Percentiles rank a stretch among this genome's conserved stretches.
Evolutionary conservation across 2,113 vertebrate species (phyloP).

Genomic region (Physeter macrocephalus): DNA sequence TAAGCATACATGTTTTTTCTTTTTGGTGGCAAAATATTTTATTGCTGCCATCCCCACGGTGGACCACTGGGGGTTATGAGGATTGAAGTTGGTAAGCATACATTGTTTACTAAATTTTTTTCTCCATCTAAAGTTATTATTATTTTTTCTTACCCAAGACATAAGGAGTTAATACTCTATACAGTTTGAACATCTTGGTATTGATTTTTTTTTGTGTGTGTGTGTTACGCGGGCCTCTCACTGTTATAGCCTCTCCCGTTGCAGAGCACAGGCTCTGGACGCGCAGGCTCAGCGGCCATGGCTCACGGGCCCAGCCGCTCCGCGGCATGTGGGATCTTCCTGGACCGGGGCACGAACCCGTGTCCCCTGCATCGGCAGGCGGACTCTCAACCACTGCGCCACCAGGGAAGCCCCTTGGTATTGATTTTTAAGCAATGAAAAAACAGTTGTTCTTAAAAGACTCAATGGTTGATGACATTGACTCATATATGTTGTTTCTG

Average conservation of each 20-base stretch:
- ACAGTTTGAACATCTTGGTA: background rate
- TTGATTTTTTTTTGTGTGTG: no score
- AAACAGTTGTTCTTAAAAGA: background rate
- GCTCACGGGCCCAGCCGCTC: no score
- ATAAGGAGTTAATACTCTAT: background rate
- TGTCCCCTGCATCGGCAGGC: no score
- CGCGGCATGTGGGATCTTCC: no score
- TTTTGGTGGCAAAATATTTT: slow-evolving; percentile 67
- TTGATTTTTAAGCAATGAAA: background rate
- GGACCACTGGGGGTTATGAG: background rate
- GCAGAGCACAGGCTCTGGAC: no score
- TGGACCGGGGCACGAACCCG: no score
- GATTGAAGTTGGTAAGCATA: background rate
- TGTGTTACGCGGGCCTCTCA: no score
- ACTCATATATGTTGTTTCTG: background rate
- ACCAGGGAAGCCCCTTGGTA: no score
- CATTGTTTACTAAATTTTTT: background rate
- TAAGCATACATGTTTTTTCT: background rate
- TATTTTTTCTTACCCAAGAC: background rate
- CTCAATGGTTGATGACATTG: background rate
- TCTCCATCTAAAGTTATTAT: background rate
- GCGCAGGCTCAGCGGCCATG: no score
- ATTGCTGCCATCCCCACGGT: slow-evolving; percentile 37
- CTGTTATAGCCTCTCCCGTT: no score
- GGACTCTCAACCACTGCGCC: no score